Evolutionary conservation across 1,140 invertebrate genomes (phyloP).

Genomic region (Listronotus bonariensis): DNA sequence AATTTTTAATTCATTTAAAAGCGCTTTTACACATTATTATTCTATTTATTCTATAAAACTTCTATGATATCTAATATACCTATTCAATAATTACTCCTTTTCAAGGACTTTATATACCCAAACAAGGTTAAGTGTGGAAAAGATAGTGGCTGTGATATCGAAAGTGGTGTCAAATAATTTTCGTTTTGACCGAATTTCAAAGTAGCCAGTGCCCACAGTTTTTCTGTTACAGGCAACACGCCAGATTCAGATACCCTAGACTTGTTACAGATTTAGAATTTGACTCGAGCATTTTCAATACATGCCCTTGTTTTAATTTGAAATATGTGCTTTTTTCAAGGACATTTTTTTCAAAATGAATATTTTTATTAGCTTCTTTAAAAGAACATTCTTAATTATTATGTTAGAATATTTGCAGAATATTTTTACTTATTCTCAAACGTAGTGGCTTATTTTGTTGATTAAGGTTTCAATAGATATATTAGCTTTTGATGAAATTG

Average conservation of each 20-base stretch:
- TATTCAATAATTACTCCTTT: constrained; percentile 4
- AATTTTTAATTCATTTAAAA: too few species aligned
- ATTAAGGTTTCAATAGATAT: too few species aligned
- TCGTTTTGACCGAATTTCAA: constrained; percentile 39
- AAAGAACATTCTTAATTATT: too few species aligned
- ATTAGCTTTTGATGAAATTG: too few species aligned
- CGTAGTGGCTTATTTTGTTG: too few species aligned
- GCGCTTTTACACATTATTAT: too few species aligned
- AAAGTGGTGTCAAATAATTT: constrained; percentile 31
- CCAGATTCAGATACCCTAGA: constrained; percentile 51
- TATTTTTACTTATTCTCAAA: too few species aligned
- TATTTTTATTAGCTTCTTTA: too few species aligned
- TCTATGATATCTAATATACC: too few species aligned
- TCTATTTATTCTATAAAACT: too few species aligned
- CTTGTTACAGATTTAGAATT: constrained; percentile 51
- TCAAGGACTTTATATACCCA: constrained; percentile 3
- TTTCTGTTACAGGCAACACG: constrained; percentile 51
- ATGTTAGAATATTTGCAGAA: too few species aligned
- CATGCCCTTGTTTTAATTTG: constrained; percentile 36
- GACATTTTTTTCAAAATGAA: background rate
- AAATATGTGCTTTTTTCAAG: constrained; percentile 21
- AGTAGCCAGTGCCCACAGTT: constrained; percentile 44
- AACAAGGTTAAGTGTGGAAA: constrained; percentile 24
- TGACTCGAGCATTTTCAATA: constrained; percentile 38
- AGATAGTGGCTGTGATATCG: constrained; percentile 34